Evolutionary conservation across 2,888 invertebrate species (phyloP), one percentile per base, ranked within the genome.

Genomic region (Anthrax anthrax): DNA sequence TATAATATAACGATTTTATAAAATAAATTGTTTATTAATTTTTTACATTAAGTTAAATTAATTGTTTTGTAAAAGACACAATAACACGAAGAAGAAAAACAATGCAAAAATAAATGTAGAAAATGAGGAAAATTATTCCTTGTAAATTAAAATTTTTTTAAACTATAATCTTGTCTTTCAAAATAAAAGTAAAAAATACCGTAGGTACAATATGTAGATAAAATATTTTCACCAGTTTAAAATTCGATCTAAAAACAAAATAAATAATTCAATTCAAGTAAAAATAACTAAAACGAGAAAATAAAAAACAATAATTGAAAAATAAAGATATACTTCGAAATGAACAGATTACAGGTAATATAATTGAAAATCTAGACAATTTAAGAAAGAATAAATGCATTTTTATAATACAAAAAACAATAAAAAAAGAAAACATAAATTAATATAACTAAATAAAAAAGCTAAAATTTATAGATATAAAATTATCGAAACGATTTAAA

Each of bases 351-450:
- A 23, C 23, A 23, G 23, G 23, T 23, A 23, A 6, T 23, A 23
- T 8, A 23, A 23, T 23, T 23, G 23, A 23, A 23, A 23, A 18
- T 39, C 5, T 42, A 42, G 42, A 19, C 29, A 46, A 42, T 42
- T 37, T 42, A 46, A 46, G 34, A 46, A 39, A 19, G 12, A 18
- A 37, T 32, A 46, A 46, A 46, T 46, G 46, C 46, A 46, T 46
- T 46, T 38, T 38, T 38, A 42, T n/a, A n/a, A n/a, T n/a, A 37
- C 36, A 40, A 45, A 45, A 45, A 40, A 45, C 45, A 45, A 34
- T 18, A 46, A 23, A 23, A 23, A 23, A 23, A 6, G 23, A 4
- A 23, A 23, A 23, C 23, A 23, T 4, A 6, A 8, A 46, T 19
- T 6, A 23, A 23, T 8, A 23, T 4, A 6, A 8, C 41, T 19